Evolutionary conservation across 2,888 invertebrate genomes (phyloP).

Genomic region (Falcaria lacertinaria): DNA sequence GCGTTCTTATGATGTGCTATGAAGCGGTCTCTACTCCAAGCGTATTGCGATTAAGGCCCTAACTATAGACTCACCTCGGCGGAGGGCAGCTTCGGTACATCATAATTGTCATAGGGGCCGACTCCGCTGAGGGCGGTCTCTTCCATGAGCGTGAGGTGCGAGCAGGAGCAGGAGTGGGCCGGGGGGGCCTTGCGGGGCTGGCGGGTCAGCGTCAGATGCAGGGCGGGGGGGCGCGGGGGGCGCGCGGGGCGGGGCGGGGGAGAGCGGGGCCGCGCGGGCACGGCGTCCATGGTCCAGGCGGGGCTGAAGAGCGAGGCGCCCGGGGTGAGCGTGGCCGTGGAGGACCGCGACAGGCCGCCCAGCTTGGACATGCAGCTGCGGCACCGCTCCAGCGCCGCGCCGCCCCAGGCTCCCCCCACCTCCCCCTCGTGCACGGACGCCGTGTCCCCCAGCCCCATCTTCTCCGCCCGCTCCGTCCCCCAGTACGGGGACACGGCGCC

Average conservation of each 20-base stretch:
- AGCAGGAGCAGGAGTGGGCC: conserved; percentile 34
- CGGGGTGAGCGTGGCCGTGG: conserved; percentile 77
- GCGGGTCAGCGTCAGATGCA: conserved; percentile 39
- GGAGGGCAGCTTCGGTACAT: conserved; percentile 83
- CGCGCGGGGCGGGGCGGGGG: conserved; percentile 71
- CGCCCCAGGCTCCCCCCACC: conserved; percentile 54
- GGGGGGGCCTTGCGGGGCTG: conserved; percentile 57
- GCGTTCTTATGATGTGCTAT: too few species aligned
- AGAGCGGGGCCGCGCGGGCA: too few species aligned
- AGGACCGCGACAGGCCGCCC: conserved; percentile 85
- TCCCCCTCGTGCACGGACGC: conserved; percentile 52
- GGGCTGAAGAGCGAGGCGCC: conserved; percentile 75
- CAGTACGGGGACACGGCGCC: conserved; percentile 82
- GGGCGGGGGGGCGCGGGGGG: conserved; percentile 77
- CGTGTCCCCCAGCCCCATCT: conserved; percentile 58
- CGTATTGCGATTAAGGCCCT: too few species aligned
- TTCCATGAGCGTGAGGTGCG: conserved; percentile 29
- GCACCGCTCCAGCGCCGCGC: conserved; percentile 79
- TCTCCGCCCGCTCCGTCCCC: conserved; percentile 79
- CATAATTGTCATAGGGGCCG: conserved; percentile 88
- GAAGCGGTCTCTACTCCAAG: too few species aligned
- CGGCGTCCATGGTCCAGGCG: conserved; percentile 77
- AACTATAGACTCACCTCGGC: conserved; percentile 72
- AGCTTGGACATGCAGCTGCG: conserved; percentile 89
- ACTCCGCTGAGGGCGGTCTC: conserved; percentile 40